Conservation (phyloP, 2,797 vertebrate genomes). For the Clarias pachynema region DNA sequence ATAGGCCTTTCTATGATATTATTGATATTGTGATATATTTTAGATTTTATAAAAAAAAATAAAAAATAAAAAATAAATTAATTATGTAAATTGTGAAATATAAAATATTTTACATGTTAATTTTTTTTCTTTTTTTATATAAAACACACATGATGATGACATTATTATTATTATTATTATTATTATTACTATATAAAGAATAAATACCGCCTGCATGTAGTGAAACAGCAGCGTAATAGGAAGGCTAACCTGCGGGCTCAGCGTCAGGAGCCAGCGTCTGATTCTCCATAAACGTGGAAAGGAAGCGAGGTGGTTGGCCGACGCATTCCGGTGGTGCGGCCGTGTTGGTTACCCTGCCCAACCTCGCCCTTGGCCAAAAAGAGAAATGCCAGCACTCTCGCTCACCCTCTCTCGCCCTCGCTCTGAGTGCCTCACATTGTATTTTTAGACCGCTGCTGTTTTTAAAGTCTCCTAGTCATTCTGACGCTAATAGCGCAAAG, state of each 20-base stretch:
- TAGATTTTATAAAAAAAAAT: no score
- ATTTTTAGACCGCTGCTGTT: slow-evolving; percentile 76
- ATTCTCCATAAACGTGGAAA: slow-evolving; percentile 71
- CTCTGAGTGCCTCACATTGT: slow-evolving; percentile 54
- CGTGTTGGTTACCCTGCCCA: slow-evolving; percentile 45
- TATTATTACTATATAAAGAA: background rate
- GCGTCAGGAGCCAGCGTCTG: slow-evolving; percentile 66
- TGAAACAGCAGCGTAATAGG: background rate
- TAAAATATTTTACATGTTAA: background rate
- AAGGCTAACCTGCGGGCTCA: slow-evolving; percentile 41
- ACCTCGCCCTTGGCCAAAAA: slow-evolving; percentile 43
- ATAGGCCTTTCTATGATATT: background rate
- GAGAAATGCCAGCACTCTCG: slow-evolving; percentile 68
- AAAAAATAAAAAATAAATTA: no score
- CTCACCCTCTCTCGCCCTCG: slow-evolving; percentile 25
- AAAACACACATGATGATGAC: no score
- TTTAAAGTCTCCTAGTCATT: slow-evolving; percentile 69
- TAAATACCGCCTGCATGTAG: background rate
- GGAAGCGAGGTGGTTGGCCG: slow-evolving; percentile 71
- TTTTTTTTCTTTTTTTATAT: background rate
- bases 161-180: slow-evolving; percentile 15
- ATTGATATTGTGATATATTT: background rate
- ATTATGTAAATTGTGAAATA: background rate
- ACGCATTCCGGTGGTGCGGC: slow-evolving; percentile 71
- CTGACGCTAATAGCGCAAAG: slow-evolving; percentile 66